A percentile compares a stretch with the other conserved stretches of the same genome.
Evolutionary conservation across 2,797 vertebrate species (phyloP).

Genomic region (Onychomys arenicola): DNA sequence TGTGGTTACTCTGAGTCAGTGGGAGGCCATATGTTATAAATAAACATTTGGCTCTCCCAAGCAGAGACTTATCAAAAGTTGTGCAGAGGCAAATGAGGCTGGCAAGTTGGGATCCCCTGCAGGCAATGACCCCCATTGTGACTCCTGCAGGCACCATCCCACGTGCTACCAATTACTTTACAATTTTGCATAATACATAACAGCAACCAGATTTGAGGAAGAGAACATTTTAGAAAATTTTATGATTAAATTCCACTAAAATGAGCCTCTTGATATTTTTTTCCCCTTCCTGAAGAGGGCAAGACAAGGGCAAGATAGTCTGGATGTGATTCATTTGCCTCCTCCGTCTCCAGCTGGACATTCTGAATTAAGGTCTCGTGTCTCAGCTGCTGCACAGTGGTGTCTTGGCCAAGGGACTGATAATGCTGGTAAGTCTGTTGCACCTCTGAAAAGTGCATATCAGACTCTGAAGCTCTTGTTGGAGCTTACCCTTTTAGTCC

Average conservation of each 20-base stretch:
- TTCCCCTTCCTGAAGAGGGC: not conserved
- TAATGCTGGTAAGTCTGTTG: not conserved
- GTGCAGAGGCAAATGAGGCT: constrained; percentile 85
- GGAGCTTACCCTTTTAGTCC: not conserved
- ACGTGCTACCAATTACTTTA: constrained; percentile 86
- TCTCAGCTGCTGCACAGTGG: too few species aligned
- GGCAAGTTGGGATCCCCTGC: constrained; percentile 82
- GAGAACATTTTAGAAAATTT: constrained; percentile 78
- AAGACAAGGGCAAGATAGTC: not conserved
- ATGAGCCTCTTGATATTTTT: constrained; percentile 49
- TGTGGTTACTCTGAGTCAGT: constrained; percentile 75
- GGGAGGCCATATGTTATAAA: constrained; percentile 87
- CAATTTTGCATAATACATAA: constrained; percentile 81
- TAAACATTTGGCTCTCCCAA: constrained; percentile 85
- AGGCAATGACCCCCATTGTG: not conserved
- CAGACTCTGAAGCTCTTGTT: not conserved
- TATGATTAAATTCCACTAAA: constrained; percentile 56
- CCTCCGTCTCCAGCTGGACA: not conserved
- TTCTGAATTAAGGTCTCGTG: not conserved
- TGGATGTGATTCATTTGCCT: not conserved
- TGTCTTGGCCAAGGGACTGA: not conserved
- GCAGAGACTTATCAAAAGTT: constrained; percentile 85
- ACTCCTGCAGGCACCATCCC: constrained; percentile 77
- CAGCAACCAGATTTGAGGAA: constrained; percentile 76
- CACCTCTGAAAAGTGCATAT: not conserved